Evolutionary conservation across 2,888 invertebrate species (phyloP), one percentile per base, ranked within the genome.

Genomic region (Conistra vaccinii): DNA sequence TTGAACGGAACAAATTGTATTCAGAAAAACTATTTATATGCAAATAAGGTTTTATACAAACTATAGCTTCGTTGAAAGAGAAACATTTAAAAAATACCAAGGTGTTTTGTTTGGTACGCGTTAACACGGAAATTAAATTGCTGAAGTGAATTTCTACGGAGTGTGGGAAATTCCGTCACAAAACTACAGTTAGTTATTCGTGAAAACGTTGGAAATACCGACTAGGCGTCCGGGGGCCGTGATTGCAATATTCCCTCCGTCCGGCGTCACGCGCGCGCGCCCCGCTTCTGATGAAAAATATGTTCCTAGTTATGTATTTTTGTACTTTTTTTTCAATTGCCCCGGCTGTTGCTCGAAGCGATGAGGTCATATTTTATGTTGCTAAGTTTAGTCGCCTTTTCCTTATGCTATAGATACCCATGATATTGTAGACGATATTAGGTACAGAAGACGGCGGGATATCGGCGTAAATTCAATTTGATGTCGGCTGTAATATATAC

Each of bases 231-330:
- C 74, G 72, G 71, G 78, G 69, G 73, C 84, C 84, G 89, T 92
- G 93, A 93, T 94, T 93, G 92, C 93, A 91, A 92, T 91, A 89
- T 89, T 90, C 89, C 76, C 77, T 78, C 79, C 88, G 87, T 87
- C 87, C 87, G 84, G 80, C 81, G 85, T 86, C 90, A 90, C 90
- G 89, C 89, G 88, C 88, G 69, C 87, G 79, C 88, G 87, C 87
- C 88, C 88, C 85, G 79, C 84, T 86, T 83, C 84, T 92, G 91
- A 92, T 93, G 93, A 93, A 92, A 92, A 92, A 92, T 91, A 92
- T 90, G 89, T 91, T 90, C 88, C 78, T 85, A 76, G 78, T 80
- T 85, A 85, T 87, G 80, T 87, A 73, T 76, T 79, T 81, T 85
- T 69, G 63, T 78, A 45, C 45, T 62, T 58, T 82, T 87, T 89